Evolutionary conservation across 2,888 invertebrate genomes (phyloP), one percentile per base, ranked within the genome.

Genomic region (Latrodectus hesperus): DNA sequence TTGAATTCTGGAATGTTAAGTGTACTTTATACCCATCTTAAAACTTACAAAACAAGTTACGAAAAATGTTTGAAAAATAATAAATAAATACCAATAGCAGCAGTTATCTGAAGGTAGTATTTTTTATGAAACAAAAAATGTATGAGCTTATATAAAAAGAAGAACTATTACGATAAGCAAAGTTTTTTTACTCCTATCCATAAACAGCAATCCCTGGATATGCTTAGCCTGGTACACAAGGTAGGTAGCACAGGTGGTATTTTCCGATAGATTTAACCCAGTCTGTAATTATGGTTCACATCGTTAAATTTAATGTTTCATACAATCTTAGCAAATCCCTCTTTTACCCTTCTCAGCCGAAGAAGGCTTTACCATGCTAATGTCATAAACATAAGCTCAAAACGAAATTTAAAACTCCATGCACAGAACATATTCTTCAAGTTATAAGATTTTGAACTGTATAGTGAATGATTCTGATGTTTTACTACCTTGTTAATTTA

Each of bases 281-380:
- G 55, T 75, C 82, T 75, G 75, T 82, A 82, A 82, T 82, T 82
- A 82, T 68, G 74, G 22, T 38, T 67, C 70, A 75, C 82, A 75
- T 82, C 82, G 82, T 82, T 82, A 82, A 82, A 75, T 82, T 82
- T 82, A 82, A 82, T 82, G 82, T 82, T 82, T 82, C 82, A 82
- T 82, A 82, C 82, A 82, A 82, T 75, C 70, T 82, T 70, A 55
- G 68, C 67, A 70, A 82, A 82, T 70, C 75, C 82, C 70, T 82
- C 53, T 67, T 68, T 73, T 38, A 60, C 60, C 60, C 51, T 60
- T 60, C 73, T 81, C 73, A 81, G 82, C 74, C 60, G 70, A 26
- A 38, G 75, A 82, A 82, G 74, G 55, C 67, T 80, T 71, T 51
- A 26, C 80, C 17, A 51, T 38, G 80, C 22, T 82, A 82, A 82